These are phyloP conservation scores for Tribolium madens DNA, from an alignment of 1,140 invertebrate species.

Conservation along the genomic window DNA sequence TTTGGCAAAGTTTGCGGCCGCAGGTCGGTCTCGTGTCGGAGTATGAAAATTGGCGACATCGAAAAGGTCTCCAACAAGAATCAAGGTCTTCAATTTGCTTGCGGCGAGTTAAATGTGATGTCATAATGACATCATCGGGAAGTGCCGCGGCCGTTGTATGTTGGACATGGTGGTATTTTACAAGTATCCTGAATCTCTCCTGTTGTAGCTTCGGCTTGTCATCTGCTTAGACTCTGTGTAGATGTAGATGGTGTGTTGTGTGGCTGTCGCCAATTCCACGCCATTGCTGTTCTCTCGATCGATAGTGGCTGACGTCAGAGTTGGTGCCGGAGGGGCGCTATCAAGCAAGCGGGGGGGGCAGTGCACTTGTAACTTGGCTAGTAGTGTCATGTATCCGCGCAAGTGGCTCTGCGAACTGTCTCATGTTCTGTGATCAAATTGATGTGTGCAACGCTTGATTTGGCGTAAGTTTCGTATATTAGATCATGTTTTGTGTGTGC, in stretches of 20 bases:
- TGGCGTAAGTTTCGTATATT: constrained; percentile 57
- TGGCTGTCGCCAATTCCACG: constrained; percentile 58
- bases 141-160: constrained; percentile 58
- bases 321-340: constrained; percentile 61
- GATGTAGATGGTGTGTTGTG: neutral
- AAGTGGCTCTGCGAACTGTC: constrained; percentile 63
- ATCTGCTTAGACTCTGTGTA: neutral
- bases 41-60: constrained; percentile 34
- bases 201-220: neutral
- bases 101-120: constrained; percentile 62
- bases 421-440: constrained; percentile 62
- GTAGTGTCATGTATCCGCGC: constrained; percentile 65
- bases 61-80: constrained; percentile 56
- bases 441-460: constrained; percentile 57
- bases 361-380: constrained; percentile 66
- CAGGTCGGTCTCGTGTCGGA: neutral
- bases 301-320: constrained; percentile 65
- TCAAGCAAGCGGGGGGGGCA: constrained; percentile 60
- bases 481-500: constrained; percentile 47
- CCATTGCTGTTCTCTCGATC: constrained; percentile 63
- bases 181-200: constrained; percentile 19
- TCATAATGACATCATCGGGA: constrained; percentile 65
- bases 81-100: constrained; percentile 63
- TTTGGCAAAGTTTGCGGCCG: neutral
- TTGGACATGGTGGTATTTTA: constrained; percentile 42